Evolutionary conservation across 1,140 invertebrate species (phyloP), one percentile per base, ranked within the genome.

Genomic region (Grapholita molesta): DNA sequence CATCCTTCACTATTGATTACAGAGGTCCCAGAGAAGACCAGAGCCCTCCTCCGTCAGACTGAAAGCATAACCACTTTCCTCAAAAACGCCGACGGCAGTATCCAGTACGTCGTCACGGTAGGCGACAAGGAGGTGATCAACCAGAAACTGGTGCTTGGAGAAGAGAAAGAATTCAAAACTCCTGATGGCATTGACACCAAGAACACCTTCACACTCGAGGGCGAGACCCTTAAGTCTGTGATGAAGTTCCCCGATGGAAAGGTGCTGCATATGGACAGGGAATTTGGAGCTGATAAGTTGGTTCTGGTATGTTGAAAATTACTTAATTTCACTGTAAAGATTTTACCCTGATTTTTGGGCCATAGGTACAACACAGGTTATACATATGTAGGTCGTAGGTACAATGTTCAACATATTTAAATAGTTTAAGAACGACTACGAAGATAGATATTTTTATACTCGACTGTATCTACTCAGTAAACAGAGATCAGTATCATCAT

Each of bases 171-270:
- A 12, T 67, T 30, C 42, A 67, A 33, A 5, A 67, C 35, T 7
- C 66, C 66, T 3, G 66, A 67, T 8, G 66, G 35, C 21, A 52
- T 52, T 15, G 66, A 48, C 38, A 67, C 66, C n/a, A 67, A 67
- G 23, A 42, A 42, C 12, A 67, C 66, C 8, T 67, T 67, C 42
- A 67, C 35, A 1, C 24, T 52, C 7, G 66, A 67, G 15, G 66
- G 66, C 7, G 66, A 42, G 3, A 67, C 33, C 7, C 66, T 67
- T 9, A 67, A 67, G 66, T 28, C 35, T 12, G 42, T 52, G 4
- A 67, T 67, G 66, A 67, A 67, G 38, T 28, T 30, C 42, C 66
- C 66, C 52, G 66, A 28, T 30, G 66, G 66, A 3, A 67, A 53
- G 42, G 25, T 48, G 8, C 42, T 67, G 66, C 25, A 67, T 25